A percentile compares a stretch with the other conserved stretches of the same genome.
phyloP scores from a whole-genome alignment of 2,113 vertebrate species.

The Amazona vittata region DNA sequence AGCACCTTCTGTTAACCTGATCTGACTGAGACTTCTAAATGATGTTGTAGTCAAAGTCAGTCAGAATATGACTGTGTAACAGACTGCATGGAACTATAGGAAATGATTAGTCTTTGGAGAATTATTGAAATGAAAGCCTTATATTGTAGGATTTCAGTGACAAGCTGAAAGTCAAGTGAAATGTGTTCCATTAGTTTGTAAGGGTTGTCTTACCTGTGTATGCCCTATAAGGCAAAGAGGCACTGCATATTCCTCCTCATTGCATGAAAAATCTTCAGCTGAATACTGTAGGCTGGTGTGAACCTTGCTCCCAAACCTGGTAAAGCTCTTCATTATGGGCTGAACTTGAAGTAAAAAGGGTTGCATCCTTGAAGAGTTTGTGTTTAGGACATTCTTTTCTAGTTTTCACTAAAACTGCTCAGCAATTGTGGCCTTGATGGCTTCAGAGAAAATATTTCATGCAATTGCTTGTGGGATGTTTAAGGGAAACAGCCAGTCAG shows the following conservation, averaged over 20 bases:
- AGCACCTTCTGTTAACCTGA: background rate
- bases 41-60: background rate
- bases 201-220: background rate
- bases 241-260: background rate
- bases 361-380: background rate
- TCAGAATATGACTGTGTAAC: background rate
- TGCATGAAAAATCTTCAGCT: background rate
- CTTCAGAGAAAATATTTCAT: background rate
- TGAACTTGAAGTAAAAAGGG: background rate
- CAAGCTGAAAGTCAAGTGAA: background rate
- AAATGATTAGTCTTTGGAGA: background rate
- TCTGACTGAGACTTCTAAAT: background rate
- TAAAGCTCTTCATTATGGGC: background rate
- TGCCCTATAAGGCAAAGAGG: background rate
- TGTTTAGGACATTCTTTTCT: background rate
- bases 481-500: background rate
- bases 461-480: background rate
- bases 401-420: background rate
- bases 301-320: background rate
- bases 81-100: background rate
- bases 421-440: background rate
- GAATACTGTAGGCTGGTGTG: background rate
- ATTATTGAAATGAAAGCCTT: background rate
- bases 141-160: background rate
- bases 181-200: background rate